Conservation (phyloP, 2,113 vertebrate genomes). For the Octodon degus region DNA sequence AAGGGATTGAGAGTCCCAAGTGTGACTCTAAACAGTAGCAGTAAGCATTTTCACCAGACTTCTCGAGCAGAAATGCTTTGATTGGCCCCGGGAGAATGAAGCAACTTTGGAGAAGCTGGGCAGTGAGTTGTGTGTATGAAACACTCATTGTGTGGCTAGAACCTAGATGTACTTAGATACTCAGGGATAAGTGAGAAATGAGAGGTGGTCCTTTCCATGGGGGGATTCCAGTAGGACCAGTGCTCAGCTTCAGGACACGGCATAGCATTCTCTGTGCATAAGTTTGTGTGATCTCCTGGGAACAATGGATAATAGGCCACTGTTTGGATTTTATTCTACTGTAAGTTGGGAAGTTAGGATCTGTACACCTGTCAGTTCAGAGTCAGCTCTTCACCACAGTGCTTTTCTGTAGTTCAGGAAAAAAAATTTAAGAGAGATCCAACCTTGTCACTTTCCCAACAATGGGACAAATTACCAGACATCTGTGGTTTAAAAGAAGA, state of each 20-base stretch:
- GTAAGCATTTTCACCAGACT: not conserved
- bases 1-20: not conserved
- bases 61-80: not conserved
- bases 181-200: not conserved
- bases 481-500: not conserved
- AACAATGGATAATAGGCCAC: not conserved
- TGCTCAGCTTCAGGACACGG: not conserved
- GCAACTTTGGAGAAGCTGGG: not conserved
- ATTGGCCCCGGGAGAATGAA: not conserved
- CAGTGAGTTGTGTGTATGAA: not conserved
- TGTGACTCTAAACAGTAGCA: not conserved
- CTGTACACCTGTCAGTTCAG: not conserved
- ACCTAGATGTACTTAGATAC: not conserved
- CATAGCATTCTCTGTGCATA: fast-evolving
- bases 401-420: not conserved
- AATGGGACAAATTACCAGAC: not conserved
- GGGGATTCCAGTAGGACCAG: not conserved
- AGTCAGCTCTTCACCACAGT: not conserved
- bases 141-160: not conserved
- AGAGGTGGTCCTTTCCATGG: not conserved
- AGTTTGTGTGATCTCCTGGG: not conserved
- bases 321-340: not conserved
- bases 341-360: not conserved
- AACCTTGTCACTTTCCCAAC: not conserved
- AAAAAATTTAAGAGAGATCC: not conserved